A percentile compares a stretch with the other conserved stretches of the same genome.
Evolutionary conservation across 1,140 invertebrate species (phyloP).

Genomic region (Lucilia sericata): DNA sequence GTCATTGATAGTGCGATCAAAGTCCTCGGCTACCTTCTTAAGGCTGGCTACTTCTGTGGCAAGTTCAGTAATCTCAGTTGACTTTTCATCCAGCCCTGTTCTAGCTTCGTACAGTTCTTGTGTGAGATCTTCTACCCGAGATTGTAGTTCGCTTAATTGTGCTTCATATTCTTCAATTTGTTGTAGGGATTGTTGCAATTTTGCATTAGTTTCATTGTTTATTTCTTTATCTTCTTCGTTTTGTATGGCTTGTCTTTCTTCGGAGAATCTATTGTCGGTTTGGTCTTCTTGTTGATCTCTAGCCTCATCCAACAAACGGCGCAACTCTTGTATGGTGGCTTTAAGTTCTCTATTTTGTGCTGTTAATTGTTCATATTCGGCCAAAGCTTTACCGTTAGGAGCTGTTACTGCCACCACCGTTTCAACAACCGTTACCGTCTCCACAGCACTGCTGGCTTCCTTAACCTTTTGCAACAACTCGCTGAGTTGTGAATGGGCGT

Average conservation of each 20-base stretch:
- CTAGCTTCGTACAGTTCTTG: conserved; percentile 49
- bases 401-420: conserved; percentile 63
- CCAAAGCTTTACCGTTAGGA: conserved; percentile 63
- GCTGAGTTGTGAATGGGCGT: conserved; percentile 58
- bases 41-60: conserved; percentile 51
- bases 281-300: background rate
- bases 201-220: background rate
- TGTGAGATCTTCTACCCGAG: conserved; percentile 44
- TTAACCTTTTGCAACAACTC: conserved; percentile 68
- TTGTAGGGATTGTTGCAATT: conserved; percentile 32
- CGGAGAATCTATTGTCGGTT: conserved; percentile 32
- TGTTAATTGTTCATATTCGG: conserved; percentile 68
- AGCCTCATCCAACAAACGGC: conserved; percentile 54
- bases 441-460: conserved; percentile 65
- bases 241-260: conserved; percentile 25
- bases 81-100: conserved; percentile 31
- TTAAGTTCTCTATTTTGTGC: conserved; percentile 68
- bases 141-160: conserved; percentile 37
- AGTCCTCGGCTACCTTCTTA: conserved; percentile 54
- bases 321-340: conserved; percentile 51
- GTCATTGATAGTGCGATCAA: conserved; percentile 56
- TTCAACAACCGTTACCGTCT: conserved; percentile 66
- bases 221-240: conserved; percentile 26
- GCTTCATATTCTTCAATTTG: conserved; percentile 39
- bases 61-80: conserved; percentile 44